Conservation (phyloP, 2,797 vertebrate genomes). For the Gambelia wislizenii region DNA sequence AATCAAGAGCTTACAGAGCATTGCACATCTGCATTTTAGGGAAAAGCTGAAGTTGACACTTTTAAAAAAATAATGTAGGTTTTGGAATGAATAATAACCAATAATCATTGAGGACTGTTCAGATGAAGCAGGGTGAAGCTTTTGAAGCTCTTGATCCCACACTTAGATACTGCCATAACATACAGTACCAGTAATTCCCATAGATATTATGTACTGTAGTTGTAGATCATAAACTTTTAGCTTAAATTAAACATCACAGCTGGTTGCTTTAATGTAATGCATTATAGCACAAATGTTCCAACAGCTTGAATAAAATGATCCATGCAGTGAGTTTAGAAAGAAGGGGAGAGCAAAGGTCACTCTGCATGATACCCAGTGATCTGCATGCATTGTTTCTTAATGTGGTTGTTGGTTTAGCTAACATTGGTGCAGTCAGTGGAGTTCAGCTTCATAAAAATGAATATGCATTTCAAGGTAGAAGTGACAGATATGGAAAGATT, state of each 20-base stretch:
- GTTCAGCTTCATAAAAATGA: slow-evolving; percentile 37
- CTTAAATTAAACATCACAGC: slow-evolving; percentile 82
- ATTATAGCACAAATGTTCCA: slow-evolving; percentile 81
- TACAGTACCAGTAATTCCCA: slow-evolving; percentile 72
- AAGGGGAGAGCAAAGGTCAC: slow-evolving; percentile 70
- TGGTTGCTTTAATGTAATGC: slow-evolving; percentile 81
- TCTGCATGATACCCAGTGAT: slow-evolving; percentile 57
- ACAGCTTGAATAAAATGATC: slow-evolving; percentile 80
- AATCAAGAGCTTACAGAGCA: slow-evolving; percentile 56
- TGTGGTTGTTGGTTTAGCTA: slow-evolving; percentile 55
- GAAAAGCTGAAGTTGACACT: slow-evolving; percentile 52
- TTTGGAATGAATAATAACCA: slow-evolving; percentile 56
- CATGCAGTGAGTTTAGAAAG: slow-evolving; percentile 71
- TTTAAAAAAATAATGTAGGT: too few relatives aligned
- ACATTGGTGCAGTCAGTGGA: slow-evolving; percentile 62
- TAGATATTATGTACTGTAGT: slow-evolving; percentile 72
- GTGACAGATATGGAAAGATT: slow-evolving; percentile 49
- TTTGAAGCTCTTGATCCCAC: slow-evolving; percentile 64
- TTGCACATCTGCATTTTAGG: slow-evolving; percentile 57
- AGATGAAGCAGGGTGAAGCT: slow-evolving; percentile 53
- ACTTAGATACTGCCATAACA: slow-evolving; percentile 62
- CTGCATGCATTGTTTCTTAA: slow-evolving; percentile 64
- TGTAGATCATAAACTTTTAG: slow-evolving; percentile 81
- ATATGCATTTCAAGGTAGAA: slow-evolving; percentile 24
- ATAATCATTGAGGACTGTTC: slow-evolving; percentile 52